Evolutionary conservation across 2,113 vertebrate genomes (phyloP).

Genomic region (Brachypteracias leptosomus): DNA sequence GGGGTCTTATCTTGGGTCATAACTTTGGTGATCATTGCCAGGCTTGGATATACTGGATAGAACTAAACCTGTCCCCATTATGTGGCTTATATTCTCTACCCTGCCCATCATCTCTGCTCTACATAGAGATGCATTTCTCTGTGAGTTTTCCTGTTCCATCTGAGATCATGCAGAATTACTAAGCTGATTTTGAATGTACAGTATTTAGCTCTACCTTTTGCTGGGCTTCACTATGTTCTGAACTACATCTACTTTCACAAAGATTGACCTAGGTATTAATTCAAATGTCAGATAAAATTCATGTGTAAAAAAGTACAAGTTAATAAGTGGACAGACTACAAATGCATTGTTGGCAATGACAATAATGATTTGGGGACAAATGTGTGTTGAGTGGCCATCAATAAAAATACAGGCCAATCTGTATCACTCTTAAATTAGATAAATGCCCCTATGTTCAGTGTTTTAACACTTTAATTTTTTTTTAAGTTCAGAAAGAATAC

Average conservation of each 20-base stretch:
- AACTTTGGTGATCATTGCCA: background rate
- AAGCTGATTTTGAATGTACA: background rate
- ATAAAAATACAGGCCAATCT: background rate
- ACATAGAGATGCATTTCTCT: background rate
- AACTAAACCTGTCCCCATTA: background rate
- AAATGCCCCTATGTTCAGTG: background rate
- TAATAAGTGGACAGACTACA: background rate
- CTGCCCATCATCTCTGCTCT: background rate
- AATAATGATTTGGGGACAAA: background rate
- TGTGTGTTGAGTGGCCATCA: background rate
- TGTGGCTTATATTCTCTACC: background rate
- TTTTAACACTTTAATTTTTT: background rate
- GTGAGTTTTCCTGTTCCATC: background rate
- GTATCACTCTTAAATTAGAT: background rate
- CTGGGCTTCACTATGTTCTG: background rate
- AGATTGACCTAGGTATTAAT: background rate
- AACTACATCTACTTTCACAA: background rate
- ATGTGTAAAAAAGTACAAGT: background rate
- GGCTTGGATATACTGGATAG: background rate
- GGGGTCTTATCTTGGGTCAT: constrained; percentile 19
- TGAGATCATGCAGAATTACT: background rate
- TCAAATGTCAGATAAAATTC: background rate
- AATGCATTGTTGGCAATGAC: background rate
- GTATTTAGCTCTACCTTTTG: background rate
- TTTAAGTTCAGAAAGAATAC: background rate